Percentiles rank a stretch among this genome's conserved stretches.
These are phyloP conservation scores for Motacilla tschutschensis DNA, from an alignment of 2,113 vertebrate species.

Conservation along the genomic window DNA sequence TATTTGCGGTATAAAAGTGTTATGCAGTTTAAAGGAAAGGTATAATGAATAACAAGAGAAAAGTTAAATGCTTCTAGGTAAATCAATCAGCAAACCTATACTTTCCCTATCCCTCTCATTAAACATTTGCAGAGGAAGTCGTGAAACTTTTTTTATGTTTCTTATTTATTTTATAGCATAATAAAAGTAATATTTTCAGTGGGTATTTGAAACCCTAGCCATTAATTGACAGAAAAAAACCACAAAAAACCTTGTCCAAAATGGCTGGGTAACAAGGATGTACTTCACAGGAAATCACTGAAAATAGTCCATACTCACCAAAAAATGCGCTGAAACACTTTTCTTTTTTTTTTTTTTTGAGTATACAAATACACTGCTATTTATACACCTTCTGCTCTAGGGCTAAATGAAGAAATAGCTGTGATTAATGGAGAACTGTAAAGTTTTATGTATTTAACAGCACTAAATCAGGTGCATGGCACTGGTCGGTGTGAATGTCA, in stretches of 20 bases:
- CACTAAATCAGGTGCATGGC: background rate
- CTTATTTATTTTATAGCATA: background rate
- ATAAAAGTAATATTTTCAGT: slow-evolving; percentile 4
- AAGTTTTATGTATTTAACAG: slow-evolving; percentile 36
- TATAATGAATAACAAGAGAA: background rate
- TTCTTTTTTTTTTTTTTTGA: background rate
- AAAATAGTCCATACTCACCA: background rate
- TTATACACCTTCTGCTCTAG: background rate
- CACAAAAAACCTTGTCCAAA: background rate
- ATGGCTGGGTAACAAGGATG: background rate
- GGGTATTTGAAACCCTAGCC: background rate
- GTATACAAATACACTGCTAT: background rate
- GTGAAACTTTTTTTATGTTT: background rate
- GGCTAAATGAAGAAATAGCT: slow-evolving; percentile 25
- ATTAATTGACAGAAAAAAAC: background rate
- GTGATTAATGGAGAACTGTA: background rate
- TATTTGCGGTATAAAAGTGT: background rate
- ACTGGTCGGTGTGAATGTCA: background rate
- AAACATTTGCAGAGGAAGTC: background rate
- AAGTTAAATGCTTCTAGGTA: background rate
- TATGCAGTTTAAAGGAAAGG: background rate
- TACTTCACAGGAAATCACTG: background rate
- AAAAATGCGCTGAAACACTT: background rate
- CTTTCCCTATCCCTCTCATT: background rate
- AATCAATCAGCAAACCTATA: background rate